Evolutionary conservation across 1,140 invertebrate species (phyloP), one percentile per base, ranked within the genome.

Genomic region (Drosophila sp.): DNA sequence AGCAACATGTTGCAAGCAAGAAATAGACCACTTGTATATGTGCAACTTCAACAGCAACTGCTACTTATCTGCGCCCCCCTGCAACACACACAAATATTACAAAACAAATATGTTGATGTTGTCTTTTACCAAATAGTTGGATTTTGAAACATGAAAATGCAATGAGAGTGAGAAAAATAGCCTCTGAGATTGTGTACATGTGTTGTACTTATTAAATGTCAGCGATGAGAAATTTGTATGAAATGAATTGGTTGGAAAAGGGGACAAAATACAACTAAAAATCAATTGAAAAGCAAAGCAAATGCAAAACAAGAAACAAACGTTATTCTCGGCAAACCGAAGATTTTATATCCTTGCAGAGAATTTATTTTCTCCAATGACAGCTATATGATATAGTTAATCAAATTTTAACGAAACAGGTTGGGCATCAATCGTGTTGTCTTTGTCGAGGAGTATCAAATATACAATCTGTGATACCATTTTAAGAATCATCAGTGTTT

Each of bases 51-150:
- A 62, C 54, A 38, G 65, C 63, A 64, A 61, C 41, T 53, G 57
- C 64, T 64, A 65, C 65, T 62, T 77, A 72, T 69, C 69, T 70
- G 79, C 75, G 71, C 67, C 75, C 56, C 56, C 79, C 69, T 78
- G 74, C 38, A 81, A 81, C 78, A 82, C 74, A 81, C 38, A 58
- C 57, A 81, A 51, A 81, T 2, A 57, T 48, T 56, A 63, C 46
- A 54, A 41, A 16, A 29, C 48, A 53, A 62, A 11, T 13, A 53
- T 53, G 18, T 46, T 36, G 7, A 21, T 36, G 21, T 51, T 54
- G 57, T 11, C 38, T 61, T 41, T 57, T n/a, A 16, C 8, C 45
- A 36, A 59, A 25, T 50, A 59, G 43, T 53, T 51, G 5, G 6
- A 41, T 34, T 34, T 36, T 50, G 40, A 32, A 51, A 58, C 13